Evolutionary conservation across 1,140 invertebrate species (phyloP).

Genomic region (Probaryconus sp.): DNA sequence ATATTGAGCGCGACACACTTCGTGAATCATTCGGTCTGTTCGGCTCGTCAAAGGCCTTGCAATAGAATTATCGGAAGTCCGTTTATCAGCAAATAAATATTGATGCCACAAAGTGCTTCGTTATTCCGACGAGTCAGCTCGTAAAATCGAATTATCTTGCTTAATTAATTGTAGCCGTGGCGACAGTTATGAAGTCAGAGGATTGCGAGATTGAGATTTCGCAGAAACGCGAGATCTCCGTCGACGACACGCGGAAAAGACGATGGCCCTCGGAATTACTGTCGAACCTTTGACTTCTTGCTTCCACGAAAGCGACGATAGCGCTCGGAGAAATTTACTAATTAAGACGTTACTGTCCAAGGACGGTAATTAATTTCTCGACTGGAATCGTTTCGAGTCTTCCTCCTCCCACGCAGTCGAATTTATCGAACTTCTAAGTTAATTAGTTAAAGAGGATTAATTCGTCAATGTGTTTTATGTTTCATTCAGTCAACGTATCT

Average conservation of each 20-base stretch:
- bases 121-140: conserved; percentile 59
- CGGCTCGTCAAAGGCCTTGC: conserved; percentile 30
- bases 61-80: conserved; percentile 53
- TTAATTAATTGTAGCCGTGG: conserved; percentile 63
- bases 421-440: conserved; percentile 39
- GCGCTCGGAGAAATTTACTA: conserved; percentile 57
- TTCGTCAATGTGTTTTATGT: conserved; percentile 9
- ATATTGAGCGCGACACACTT: conserved; percentile 15
- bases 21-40: conserved; percentile 30
- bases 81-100: conserved; percentile 62
- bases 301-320: conserved; percentile 39
- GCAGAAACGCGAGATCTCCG: conserved; percentile 24
- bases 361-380: conserved; percentile 54
- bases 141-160: conserved; percentile 61
- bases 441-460: conserved; percentile 43
- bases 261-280: conserved; percentile 36
- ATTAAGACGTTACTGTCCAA: conserved; percentile 61
- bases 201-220: conserved; percentile 55
- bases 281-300: conserved; percentile 51
- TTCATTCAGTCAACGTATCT: neutral
- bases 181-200: conserved; percentile 43
- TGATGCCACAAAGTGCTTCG: conserved; percentile 49
- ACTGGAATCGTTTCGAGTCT: conserved; percentile 10
- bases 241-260: conserved; percentile 54
- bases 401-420: conserved; percentile 1